phyloP scores from a whole-genome alignment of 2,888 invertebrate species.

The Bimastos eiseni region DNA sequence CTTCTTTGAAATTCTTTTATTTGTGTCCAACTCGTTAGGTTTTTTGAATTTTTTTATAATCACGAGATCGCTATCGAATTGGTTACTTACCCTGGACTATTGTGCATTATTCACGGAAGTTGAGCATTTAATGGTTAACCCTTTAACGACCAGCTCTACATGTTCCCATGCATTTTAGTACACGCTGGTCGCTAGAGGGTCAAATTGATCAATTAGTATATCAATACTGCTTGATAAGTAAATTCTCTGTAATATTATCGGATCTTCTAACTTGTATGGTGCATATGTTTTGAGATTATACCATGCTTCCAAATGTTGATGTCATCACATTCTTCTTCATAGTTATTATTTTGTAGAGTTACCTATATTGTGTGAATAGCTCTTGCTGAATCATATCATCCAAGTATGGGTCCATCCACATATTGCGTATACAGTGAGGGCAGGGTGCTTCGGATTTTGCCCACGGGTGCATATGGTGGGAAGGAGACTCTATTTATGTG shows the following conservation, averaged over 20 bases:
- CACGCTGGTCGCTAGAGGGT: not conserved
- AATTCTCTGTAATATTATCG: not conserved
- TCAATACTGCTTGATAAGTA: not conserved
- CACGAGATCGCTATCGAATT: too few relatives aligned
- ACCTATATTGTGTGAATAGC: not conserved
- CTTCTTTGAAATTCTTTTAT: not conserved
- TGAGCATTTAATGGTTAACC: too few relatives aligned
- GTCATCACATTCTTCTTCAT: not conserved
- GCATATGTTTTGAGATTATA: not conserved
- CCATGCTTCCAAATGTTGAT: slow-evolving; percentile 13
- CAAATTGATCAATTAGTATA: not conserved
- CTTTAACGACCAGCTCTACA: too few relatives aligned
- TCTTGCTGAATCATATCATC: slow-evolving; percentile 13
- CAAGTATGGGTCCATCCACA: too few relatives aligned
- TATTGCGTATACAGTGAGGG: too few relatives aligned
- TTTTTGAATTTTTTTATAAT: not conserved
- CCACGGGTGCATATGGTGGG: too few relatives aligned
- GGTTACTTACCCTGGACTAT: not conserved
- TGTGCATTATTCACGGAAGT: not conserved
- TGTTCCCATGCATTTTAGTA: too few relatives aligned
- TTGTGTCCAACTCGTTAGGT: not conserved
- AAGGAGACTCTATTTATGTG: too few relatives aligned
- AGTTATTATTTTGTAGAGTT: not conserved
- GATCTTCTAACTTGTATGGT: not conserved
- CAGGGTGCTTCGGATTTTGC: too few relatives aligned